phyloP scores from a whole-genome alignment of 2,797 vertebrate species.

The Glossophaga mutica region DNA sequence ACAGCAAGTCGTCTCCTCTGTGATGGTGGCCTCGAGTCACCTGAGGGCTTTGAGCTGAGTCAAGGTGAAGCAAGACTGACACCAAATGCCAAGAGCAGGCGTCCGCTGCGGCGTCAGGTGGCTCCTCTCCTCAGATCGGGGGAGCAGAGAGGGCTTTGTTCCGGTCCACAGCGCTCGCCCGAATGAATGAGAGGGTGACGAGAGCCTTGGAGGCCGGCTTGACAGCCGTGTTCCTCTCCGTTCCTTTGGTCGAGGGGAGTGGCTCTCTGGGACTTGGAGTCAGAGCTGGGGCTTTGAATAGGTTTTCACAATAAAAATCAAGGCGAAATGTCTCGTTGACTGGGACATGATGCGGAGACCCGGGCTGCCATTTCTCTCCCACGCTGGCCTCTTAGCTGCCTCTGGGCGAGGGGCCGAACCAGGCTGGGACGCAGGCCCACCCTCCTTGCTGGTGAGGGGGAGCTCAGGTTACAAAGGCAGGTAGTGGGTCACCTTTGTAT shows the following conservation, averaged over 20 bases:
- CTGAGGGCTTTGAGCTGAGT: not conserved
- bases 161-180: fast-evolving
- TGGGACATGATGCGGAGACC: not conserved
- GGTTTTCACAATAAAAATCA: not conserved
- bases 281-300: not conserved
- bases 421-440: not conserved
- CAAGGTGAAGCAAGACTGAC: not conserved
- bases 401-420: not conserved
- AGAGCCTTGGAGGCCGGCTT: not conserved
- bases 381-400: not conserved
- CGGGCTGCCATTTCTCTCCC: not conserved
- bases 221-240: fast-evolving
- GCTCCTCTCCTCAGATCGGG: not conserved
- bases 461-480: not conserved
- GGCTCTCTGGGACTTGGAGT: not conserved
- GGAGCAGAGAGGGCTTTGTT: not conserved
- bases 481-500: not conserved
- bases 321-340: not conserved
- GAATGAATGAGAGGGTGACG: not conserved
- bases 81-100: not conserved
- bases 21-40: not conserved
- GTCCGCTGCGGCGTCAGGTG: not conserved
- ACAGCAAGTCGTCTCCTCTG: not conserved
- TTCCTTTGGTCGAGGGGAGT: not conserved
- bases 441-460: not conserved